Evolutionary conservation across 2,888 invertebrate genomes (phyloP), one percentile per base, ranked within the genome.

Genomic region (Hyposoter didymator): DNA sequence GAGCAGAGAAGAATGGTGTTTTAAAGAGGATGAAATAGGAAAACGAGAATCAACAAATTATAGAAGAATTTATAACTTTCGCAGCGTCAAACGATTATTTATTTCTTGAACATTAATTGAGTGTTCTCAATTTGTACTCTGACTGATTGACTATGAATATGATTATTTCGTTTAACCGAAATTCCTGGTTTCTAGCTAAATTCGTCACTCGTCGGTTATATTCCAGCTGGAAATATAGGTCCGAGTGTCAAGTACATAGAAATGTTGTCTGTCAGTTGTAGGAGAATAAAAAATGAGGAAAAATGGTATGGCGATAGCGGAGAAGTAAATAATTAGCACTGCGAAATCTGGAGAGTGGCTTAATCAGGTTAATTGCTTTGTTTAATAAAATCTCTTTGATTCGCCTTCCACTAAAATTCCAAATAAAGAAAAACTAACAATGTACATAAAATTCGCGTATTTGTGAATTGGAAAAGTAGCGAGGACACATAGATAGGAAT

Each of bases 1-100:
- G 91, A 91, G 91, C 88, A 82, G 64, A 32, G n/a, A 74, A 3
- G 67, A 52, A 22, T 59, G 43, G 72, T 39, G n/a, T 73, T 80
- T 43, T 10, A 7, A 52, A 80, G 39, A 84, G 12, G 47, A 75
- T 12, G 66, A 19, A 69, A 70, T 64, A 70, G 70, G 75, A 76
- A 35, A 75, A 75, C 43, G 66, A 55, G n/a, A 67, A 45, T 35
- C 49, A 47, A 69, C 22, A 52, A 72, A 39, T 45, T 49, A 45
- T 64, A 82, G 43, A 76, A 28, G 35, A 49, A 12, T 70, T 73
- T 64, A 66, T 47, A 66, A 43, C 43, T 62, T 62, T 81, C 47
- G 6, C 69, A n/a, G 17, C 35, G n/a, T n/a, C n/a, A 22, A 49
- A 72, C 4, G 17, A 73, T 39, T 39, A 8, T 22, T 55, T 39